These are phyloP conservation scores for Babylonia areolata DNA, from an alignment of 1,140 invertebrate genomes.

Conservation along the genomic window DNA sequence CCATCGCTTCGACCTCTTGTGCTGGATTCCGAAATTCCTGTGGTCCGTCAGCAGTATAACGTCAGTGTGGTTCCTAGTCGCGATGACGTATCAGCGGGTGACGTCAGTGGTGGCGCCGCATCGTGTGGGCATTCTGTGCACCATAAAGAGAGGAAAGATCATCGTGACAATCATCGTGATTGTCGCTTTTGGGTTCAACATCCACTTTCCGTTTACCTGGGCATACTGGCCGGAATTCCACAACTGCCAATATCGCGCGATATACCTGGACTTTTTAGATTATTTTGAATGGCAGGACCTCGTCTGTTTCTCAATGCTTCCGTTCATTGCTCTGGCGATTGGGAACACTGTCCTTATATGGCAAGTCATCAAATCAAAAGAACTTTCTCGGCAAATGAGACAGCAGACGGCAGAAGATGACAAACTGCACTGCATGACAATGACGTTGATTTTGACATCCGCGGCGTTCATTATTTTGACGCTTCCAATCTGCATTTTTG, in stretches of 20 bases:
- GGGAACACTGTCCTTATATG: not conserved
- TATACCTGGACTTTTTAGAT: not conserved
- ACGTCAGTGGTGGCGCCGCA: slow-evolving; percentile 15
- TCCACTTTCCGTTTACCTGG: not conserved
- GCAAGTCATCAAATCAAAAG: not conserved
- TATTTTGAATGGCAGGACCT: not conserved
- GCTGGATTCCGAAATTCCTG: not conserved
- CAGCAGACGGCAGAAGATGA: not conserved
- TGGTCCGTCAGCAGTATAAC: not conserved
- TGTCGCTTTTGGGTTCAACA: not conserved
- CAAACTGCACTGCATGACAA: not conserved
- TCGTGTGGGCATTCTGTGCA: not conserved
- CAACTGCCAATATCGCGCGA: not conserved
- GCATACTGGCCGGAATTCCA: not conserved
- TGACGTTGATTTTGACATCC: not conserved
- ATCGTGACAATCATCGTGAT: not conserved
- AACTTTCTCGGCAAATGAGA: not conserved
- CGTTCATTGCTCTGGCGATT: not conserved
- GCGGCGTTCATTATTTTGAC: not conserved
- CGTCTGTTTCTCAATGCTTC: not conserved
- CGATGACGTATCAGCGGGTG: not conserved
- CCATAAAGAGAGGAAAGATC: too few relatives aligned
- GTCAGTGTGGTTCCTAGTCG: slow-evolving; percentile 17
- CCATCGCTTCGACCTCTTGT: too few relatives aligned
- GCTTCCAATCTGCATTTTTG: not conserved